Base-by-base conservation (phyloP, 2,113 vertebrate genomes). In the Cyprinus carpio region DNA sequence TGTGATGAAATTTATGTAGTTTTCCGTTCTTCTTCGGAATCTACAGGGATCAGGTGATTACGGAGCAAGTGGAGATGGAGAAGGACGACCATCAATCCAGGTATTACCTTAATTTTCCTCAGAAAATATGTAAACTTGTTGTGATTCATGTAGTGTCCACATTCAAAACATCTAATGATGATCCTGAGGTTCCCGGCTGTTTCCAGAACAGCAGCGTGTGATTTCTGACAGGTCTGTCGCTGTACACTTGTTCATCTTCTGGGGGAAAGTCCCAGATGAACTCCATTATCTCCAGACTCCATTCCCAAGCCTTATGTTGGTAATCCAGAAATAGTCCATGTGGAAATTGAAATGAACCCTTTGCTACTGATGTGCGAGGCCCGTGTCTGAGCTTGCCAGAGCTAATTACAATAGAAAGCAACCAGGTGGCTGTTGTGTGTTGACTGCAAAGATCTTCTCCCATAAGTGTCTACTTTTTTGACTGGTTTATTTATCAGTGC, bases 11-110 rank as follows among this genome's bases (percentile, higher is more conserved):
- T 58, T 58, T 11, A 77, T 31, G 29, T 18, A 23, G 31, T 77
- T 20, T 58, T 69, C 46, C 79, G 4, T 81, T 79, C 31, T 75
- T 49, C 51, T 27, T 25, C 77, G 75, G 4, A 65, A 86, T 80
- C 85, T 60, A 0, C 90, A 96, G 96, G 90, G 86, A 0, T 96
- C 96, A 0, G 96, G 96, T 1, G 95, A 96, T 82, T 94, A 94
- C 0, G 96, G 96, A 85, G 96, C 95, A 0, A 95, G 95, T 1
- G 86, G 81, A 27, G 89, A 87, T 79, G 93, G 69, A 74, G 25
- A n/a, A 4, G 82, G 34, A 43, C 72, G 16, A 13, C 0, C 0
- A 43, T 80, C 83, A 43, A 56, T 86, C 40, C 74, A 75, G 90
- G 91, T 91, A 90, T 71, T 43, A 27, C 76, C 6, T 25, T 84